These are phyloP conservation scores for Mormyrops boulengeri DNA, from an alignment of 2,797 vertebrate genomes.

Conservation along the genomic window DNA sequence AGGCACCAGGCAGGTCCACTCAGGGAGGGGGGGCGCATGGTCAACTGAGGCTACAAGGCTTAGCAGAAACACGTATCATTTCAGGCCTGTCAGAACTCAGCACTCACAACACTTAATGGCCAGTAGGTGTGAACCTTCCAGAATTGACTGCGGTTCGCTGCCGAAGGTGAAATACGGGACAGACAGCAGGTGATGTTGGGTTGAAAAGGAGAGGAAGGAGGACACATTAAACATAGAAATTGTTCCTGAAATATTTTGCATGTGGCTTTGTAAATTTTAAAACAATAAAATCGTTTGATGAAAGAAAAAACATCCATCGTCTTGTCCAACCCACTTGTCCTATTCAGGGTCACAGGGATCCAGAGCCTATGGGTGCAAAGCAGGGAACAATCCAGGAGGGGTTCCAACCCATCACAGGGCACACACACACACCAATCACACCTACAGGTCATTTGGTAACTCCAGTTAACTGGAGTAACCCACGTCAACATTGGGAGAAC, in stretches of 20 bases:
- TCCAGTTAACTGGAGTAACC: neutral
- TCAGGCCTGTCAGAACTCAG: neutral
- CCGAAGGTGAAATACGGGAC: neutral
- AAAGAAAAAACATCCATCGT: neutral
- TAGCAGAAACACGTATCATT: neutral
- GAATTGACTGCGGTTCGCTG: neutral
- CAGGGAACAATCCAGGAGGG: neutral
- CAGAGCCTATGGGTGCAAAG: neutral
- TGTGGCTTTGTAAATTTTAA: neutral
- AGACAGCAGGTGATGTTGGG: neutral
- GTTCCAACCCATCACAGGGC: no score
- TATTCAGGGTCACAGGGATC: neutral
- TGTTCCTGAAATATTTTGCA: neutral
- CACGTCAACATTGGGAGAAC: neutral
- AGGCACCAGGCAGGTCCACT: neutral
- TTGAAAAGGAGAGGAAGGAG: slow-evolving; percentile 22
- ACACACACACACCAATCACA: no score
- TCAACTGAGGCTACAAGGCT: neutral
- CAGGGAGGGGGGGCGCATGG: neutral
- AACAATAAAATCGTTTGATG: neutral
- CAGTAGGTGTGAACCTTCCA: neutral
- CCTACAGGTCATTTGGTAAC: neutral
- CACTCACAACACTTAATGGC: neutral
- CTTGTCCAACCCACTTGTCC: neutral
- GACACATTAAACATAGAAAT: slow-evolving; percentile 38